Base-by-base conservation (phyloP, 2,888 invertebrate species). In the Caenorhabditis sp. region DNA sequence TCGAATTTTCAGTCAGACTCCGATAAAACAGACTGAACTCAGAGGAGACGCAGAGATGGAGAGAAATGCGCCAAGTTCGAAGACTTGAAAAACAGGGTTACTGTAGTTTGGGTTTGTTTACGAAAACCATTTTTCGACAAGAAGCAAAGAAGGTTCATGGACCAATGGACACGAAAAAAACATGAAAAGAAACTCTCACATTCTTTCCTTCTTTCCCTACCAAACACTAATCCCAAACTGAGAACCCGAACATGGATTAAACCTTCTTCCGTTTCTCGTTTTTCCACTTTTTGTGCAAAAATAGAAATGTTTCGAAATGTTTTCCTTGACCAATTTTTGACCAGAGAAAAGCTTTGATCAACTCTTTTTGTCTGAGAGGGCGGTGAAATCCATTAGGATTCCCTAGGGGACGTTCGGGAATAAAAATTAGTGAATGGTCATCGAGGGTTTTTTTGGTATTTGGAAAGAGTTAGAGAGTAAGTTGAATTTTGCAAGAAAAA, bases 151-250 rank as follows among this genome's bases (percentile, higher is more conserved):
- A 63, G 63, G 63, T 63, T 63, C 63, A 63, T 47, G 44, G 24
- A 22, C 38, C 61, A 63, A 28, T 28, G 22, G 28, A 63, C 63
- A 63, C 26, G 26, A 54, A 63, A 63, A n/a, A 63, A 63, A 63
- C 44, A 63, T 58, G 58, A 58, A 58, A 31, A 24, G 44, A 66
- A 31, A 31, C 31, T 66, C 22, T 16, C 19, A 19, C 31, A 35
- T 51, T 51, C n/a, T n/a, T 26, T 26, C 3, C 26, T n/a, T 44
- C 16, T 14, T 54, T 35, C 31, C n/a, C 16, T 24, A 49, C 22
- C 0, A 66, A 66, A 66, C 49, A 68, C 68, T 68, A 68, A 68
- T 68, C 68, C 68, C 35, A 54, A 68, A 68, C 51, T 68, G 68
- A 68, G 68, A 68, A 54, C 54, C 47, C 41, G 54, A 54, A 68